Evolutionary conservation across 2,888 invertebrate species (phyloP).

Genomic region (Spisula solida): DNA sequence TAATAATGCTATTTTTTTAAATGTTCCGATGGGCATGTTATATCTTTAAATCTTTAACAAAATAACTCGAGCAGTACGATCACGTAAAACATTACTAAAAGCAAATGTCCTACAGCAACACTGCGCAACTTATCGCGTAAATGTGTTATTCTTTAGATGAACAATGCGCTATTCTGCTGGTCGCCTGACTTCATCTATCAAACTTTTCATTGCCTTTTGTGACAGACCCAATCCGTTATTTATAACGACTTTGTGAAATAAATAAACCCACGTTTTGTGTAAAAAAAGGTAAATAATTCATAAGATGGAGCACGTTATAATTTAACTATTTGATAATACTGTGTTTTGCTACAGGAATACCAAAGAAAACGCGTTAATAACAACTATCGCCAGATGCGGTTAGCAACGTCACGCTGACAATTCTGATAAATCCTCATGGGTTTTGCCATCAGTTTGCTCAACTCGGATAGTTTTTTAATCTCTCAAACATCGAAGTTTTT

Average conservation of each 20-base stretch:
- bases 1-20: too few species aligned
- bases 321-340: not conserved
- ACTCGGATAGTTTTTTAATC: too few species aligned
- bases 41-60: too few species aligned
- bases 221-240: not conserved
- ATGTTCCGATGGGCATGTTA: too few species aligned
- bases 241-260: not conserved
- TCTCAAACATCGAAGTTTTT: too few species aligned
- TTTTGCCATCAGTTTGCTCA: too few species aligned
- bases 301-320: not conserved
- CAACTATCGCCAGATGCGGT: not conserved
- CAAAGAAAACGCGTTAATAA: not conserved
- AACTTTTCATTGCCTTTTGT: not conserved
- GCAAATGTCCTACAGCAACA: too few species aligned
- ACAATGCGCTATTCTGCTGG: not conserved
- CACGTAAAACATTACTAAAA: too few species aligned
- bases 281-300: not conserved
- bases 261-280: not conserved
- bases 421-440: not conserved
- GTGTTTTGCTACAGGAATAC: not conserved
- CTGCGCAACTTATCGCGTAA: too few species aligned
- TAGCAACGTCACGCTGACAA: not conserved
- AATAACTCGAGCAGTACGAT: too few species aligned
- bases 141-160: not conserved
- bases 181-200: not conserved